Base-by-base conservation (phyloP, 2,888 invertebrate genomes). In the Oscheius onirici region DNA sequence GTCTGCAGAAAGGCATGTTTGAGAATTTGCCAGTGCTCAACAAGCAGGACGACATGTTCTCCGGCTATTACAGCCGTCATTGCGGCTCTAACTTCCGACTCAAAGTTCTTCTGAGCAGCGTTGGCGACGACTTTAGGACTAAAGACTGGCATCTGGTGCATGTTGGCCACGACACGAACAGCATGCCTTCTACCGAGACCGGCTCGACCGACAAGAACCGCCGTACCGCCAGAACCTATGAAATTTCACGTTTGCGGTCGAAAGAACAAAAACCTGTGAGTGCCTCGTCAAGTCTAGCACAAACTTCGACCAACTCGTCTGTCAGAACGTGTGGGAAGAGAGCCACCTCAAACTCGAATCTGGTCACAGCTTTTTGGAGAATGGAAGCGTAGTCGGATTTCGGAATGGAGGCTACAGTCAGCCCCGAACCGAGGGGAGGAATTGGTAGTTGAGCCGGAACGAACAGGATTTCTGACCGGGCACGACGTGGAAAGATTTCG, bases 121-220 rank as follows among this genome's bases (percentile, higher is more conserved):
- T 89, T 89, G 26, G 90, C 88, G 0, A 90, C 89, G 46, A 92
- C 90, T 82, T 91, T 89, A 0, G 91, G 90, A 2, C 90, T 88
- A 78, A 90, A 86, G 15, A 91, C 76, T 54, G 91, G 91, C 65
- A 93, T 92, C 63, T 92, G 91, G 78, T 92, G 91, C 85, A 93
- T 90, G 63, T 92, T 91, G 10, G 93, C 92, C 0, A 92, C 91
- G 20, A 94, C 90, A 78, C 91, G 91, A 0, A 94, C 91, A 0
- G 94, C 92, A 13, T 93, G 92, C 83, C 93, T 91, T 44, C 95
- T 91, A 0, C 95, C 94, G 60, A 91, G 91, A 52, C 95, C 96
- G 40, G 93, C 91, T 10, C 92, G 90, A 0, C 94, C 94, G 78
- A 93, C 91, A 76, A 93, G 89, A 17, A 82, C 90, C n/a, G 92